Evolutionary conservation across 1,140 invertebrate species (phyloP).

Genomic region (Odontomachus brunneus): DNA sequence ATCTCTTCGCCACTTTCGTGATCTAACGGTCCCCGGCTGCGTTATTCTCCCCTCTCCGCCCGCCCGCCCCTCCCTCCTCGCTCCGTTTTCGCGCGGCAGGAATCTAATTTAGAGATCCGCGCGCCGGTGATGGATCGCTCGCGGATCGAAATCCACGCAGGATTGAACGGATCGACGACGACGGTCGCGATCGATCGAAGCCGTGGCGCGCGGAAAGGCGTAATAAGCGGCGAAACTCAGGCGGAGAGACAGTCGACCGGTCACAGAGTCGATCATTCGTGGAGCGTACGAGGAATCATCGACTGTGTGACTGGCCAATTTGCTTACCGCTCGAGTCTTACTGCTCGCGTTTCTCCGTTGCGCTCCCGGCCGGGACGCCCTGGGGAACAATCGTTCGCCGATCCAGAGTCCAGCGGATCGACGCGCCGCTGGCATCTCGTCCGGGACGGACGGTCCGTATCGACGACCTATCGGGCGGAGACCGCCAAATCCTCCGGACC

Average conservation of each 20-base stretch:
- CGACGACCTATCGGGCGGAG: conserved; percentile 27
- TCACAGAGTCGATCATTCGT: too few relatives aligned
- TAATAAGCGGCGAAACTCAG: too few relatives aligned
- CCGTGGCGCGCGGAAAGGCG: too few relatives aligned
- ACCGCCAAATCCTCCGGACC: conserved; percentile 33
- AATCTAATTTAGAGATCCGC: conserved; percentile 11
- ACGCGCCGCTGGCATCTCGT: not conserved
- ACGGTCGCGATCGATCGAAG: too few relatives aligned
- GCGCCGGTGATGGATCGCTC: not conserved
- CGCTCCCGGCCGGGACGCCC: not conserved
- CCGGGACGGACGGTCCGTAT: conserved; percentile 1
- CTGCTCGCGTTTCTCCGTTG: too few relatives aligned
- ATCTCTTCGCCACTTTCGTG: conserved; percentile 41
- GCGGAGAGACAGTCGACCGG: too few relatives aligned
- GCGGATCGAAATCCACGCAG: not conserved
- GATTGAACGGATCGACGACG: not conserved
- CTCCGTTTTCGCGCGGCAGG: conserved; percentile 21
- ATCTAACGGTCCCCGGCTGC: not conserved
- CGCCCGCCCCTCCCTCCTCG: not conserved
- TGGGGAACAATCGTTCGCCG: not conserved
- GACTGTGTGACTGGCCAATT: too few relatives aligned
- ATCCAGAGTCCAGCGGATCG: not conserved
- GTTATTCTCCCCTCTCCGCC: too few relatives aligned
- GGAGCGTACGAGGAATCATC: too few relatives aligned
- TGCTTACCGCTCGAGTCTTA: too few relatives aligned